Conservation (phyloP, 2,113 vertebrate species). For the Trinectes maculatus region DNA sequence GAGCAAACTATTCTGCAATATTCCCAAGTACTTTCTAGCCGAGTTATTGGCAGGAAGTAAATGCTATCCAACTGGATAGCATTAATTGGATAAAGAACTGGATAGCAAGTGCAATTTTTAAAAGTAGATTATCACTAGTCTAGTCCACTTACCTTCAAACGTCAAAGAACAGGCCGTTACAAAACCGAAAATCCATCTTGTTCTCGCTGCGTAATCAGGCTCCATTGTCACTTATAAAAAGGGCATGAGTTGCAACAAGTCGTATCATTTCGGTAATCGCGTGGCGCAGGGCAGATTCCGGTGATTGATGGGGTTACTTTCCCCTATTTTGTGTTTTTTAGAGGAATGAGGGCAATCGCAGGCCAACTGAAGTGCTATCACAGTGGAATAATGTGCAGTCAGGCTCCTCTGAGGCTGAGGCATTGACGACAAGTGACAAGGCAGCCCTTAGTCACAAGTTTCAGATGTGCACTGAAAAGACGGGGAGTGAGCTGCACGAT, state of each 20-base stretch:
- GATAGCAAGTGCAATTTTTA: constrained; percentile 35
- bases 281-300: too few species aligned
- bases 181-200: constrained; percentile 14
- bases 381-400: not conserved
- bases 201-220: constrained; percentile 14
- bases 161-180: constrained; percentile 44
- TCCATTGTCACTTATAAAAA: constrained; percentile 18
- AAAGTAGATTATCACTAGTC: constrained; percentile 43
- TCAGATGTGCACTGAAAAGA: not conserved
- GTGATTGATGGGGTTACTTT: too few species aligned
- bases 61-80: too few species aligned
- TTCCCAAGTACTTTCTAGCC: constrained; percentile 14
- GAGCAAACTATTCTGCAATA: constrained; percentile 1
- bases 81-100: constrained; percentile 29
- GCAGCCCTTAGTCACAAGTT: not conserved
- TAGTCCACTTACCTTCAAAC: constrained; percentile 52
- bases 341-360: not conserved
- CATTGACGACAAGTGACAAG: not conserved
- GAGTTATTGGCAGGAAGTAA: constrained; percentile 26
- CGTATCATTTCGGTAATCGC: constrained; percentile 40
- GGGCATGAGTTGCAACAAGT: constrained; percentile 42
- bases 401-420: not conserved
- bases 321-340: not conserved
- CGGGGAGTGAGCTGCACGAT: not conserved
- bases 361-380: not conserved